These are phyloP conservation scores for Intellagama lesueurii DNA, from an alignment of 2,797 vertebrate species.

Conservation along the genomic window DNA sequence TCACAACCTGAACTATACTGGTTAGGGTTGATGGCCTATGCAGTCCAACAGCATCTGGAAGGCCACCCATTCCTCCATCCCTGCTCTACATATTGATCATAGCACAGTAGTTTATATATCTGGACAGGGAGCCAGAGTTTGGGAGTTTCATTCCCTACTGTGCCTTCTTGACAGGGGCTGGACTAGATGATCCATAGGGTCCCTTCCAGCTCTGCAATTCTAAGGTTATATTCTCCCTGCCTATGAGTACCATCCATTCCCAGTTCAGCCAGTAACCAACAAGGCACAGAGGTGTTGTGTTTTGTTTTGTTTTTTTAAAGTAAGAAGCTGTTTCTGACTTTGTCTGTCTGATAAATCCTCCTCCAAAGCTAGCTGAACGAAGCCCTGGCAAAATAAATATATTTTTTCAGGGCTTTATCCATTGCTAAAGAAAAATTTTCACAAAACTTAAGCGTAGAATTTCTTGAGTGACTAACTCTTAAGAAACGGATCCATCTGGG, in stretches of 20 bases:
- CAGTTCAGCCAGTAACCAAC: not conserved
- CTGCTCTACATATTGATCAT: not conserved
- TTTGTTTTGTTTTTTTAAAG: not conserved
- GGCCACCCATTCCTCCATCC: not conserved
- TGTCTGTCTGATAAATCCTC: not conserved
- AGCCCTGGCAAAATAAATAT: slow-evolving; percentile 18
- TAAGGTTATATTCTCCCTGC: not conserved
- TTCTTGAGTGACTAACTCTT: slow-evolving; percentile 32
- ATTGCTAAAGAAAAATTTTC: not conserved
- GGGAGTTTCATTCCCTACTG: not conserved
- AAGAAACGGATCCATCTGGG: slow-evolving; percentile 4
- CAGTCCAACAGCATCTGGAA: not conserved
- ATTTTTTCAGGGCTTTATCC: not conserved
- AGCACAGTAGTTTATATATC: no score
- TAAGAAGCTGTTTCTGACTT: not conserved
- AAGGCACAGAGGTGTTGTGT: not conserved
- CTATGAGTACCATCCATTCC: not conserved
- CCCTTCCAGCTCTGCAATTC: no score
- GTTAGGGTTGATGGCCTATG: not conserved
- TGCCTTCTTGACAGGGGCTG: no score
- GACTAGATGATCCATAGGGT: no score
- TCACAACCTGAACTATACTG: not conserved
- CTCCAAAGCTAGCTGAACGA: slow-evolving; percentile 12
- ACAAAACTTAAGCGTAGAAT: not conserved
- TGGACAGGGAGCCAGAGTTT: no score